Percentiles rank a stretch among this genome's conserved stretches.
These are phyloP conservation scores for Proterorhinus semilunaris DNA, from an alignment of 2,113 vertebrate species.

Conservation along the genomic window DNA sequence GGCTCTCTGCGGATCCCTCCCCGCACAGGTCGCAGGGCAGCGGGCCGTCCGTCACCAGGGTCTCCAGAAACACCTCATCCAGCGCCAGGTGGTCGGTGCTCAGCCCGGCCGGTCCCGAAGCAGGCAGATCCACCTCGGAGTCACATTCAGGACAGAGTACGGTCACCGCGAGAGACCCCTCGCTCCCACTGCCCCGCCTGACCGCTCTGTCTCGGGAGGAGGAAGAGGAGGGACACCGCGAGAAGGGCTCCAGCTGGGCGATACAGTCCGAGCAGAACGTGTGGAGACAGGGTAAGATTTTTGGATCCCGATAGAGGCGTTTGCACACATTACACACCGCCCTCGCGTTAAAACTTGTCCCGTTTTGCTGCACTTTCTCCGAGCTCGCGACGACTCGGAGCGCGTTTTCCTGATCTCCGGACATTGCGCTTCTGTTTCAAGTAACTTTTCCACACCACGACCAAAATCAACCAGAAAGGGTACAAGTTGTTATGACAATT, in stretches of 20 bases:
- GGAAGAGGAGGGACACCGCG: conserved; percentile 19
- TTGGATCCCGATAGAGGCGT: conserved; percentile 77
- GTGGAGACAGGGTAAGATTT: conserved; percentile 87
- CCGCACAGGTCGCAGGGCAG: conserved; percentile 86
- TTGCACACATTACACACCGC: conserved; percentile 78
- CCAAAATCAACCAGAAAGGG: not conserved
- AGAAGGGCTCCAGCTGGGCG: conserved; percentile 77
- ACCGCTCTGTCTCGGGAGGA: conserved; percentile 10
- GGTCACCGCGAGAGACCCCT: conserved; percentile 38
- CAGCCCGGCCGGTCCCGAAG: conserved; percentile 78
- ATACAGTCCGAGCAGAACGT: conserved; percentile 85
- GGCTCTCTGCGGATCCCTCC: conserved; percentile 79
- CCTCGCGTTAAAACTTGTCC: conserved; percentile 32
- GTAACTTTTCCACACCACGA: not conserved
- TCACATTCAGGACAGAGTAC: conserved; percentile 88
- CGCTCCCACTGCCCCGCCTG: conserved; percentile 12
- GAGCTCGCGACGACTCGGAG: not conserved
- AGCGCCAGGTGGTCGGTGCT: conserved; percentile 84
- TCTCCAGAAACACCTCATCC: conserved; percentile 82
- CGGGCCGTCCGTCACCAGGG: conserved; percentile 66
- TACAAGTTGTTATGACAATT: not conserved
- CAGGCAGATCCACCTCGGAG: conserved; percentile 82
- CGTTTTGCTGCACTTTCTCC: not conserved
- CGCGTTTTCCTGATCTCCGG: conserved; percentile 1
- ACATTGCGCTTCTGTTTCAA: not conserved